Evolutionary conservation across 2,797 vertebrate species (phyloP), one percentile per base, ranked within the genome.

Genomic region (Tokudaia tokunoshimensis): DNA sequence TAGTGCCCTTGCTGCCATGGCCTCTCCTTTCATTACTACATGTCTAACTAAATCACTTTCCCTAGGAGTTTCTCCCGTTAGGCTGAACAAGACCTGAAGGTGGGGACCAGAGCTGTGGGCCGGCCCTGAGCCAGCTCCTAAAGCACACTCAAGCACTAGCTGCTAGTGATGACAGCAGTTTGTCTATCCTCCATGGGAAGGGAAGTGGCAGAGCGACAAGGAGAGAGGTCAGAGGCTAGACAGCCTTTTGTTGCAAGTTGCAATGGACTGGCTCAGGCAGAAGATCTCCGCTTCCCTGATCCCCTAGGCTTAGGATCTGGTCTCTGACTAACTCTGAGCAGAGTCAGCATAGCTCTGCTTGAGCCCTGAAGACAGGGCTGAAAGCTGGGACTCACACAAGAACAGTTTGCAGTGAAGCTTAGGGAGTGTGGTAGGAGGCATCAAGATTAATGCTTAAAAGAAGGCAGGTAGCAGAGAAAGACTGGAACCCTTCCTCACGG

Each of bases 141-240:
- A 34, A 44, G n/a, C 29, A 29, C 15, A 0, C 50, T 37, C 26
- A 7, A 76, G 52, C 22, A 61, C 76, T 47, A 92, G 92, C 76
- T 96, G 57, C 19, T 82, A 22, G 57, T 96, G 86, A 83, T 92
- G 94, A 94, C 3, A 88, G 74, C 47, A 70, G 76, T 50, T 85
- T 92, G 2, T 83, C 55, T 83, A 5, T 91, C 79, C n/a, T 37
- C 34, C 37, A 12, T 50, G 74, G 82, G 59, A 74, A 4, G 84
- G 44, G 9, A 19, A 20, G 41, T 10, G 14, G 19, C 11, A 41
- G 91, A 76, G 44, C 70, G 94, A 78, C 52, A 76, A 37, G 52
- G 79, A 94, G 72, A 59, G 70, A 83, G 24, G 41, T 61, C 81
- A 70, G 67, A 14, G 65, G 61, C 75, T 31, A 83, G 61, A 63